A percentile compares a stretch with the other conserved stretches of the same genome.
These are phyloP conservation scores for Drosophila sproati DNA, from an alignment of 1,140 invertebrate species.

Conservation along the genomic window DNA sequence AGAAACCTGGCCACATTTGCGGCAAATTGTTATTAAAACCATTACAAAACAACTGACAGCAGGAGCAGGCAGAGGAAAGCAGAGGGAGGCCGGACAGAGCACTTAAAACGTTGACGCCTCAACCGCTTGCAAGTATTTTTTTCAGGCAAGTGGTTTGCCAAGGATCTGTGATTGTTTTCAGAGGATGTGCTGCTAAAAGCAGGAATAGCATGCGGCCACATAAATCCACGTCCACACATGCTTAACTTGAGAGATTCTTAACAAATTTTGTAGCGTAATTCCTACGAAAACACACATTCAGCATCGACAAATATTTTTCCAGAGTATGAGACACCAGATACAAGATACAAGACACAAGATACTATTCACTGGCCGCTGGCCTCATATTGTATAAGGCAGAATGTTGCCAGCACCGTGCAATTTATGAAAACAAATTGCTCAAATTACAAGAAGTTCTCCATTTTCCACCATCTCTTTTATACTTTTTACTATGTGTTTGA, in stretches of 20 bases:
- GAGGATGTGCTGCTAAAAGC: slow-evolving; percentile 49
- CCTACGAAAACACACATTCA: slow-evolving; percentile 57
- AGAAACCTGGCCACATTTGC: slow-evolving; percentile 61
- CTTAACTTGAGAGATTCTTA: slow-evolving; percentile 60
- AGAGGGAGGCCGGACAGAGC: slow-evolving; percentile 9
- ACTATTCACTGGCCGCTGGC: slow-evolving; percentile 62
- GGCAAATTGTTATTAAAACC: slow-evolving; percentile 79
- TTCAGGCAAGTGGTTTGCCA: slow-evolving; percentile 58
- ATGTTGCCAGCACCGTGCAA: slow-evolving; percentile 33
- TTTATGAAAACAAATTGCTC: slow-evolving; percentile 81
- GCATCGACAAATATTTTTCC: slow-evolving; percentile 11
- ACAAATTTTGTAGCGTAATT: slow-evolving; percentile 75
- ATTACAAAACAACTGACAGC: slow-evolving; percentile 59
- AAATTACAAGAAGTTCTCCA: slow-evolving; percentile 64
- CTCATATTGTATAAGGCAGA: slow-evolving; percentile 64
- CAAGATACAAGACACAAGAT: slow-evolving; percentile 64
- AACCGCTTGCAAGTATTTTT: slow-evolving; percentile 41
- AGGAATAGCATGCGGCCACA: slow-evolving; percentile 35
- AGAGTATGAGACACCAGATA: slow-evolving; percentile 31
- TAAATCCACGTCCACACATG: slow-evolving; percentile 64
- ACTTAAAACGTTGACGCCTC: slow-evolving; percentile 71
- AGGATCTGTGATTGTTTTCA: slow-evolving; percentile 64
- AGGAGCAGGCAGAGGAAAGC: background rate
- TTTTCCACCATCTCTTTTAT: slow-evolving; percentile 19
- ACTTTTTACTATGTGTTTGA: slow-evolving; percentile 15